Base-by-base conservation (phyloP, 2,888 invertebrate species). In the Argyresthia goedartella region DNA sequence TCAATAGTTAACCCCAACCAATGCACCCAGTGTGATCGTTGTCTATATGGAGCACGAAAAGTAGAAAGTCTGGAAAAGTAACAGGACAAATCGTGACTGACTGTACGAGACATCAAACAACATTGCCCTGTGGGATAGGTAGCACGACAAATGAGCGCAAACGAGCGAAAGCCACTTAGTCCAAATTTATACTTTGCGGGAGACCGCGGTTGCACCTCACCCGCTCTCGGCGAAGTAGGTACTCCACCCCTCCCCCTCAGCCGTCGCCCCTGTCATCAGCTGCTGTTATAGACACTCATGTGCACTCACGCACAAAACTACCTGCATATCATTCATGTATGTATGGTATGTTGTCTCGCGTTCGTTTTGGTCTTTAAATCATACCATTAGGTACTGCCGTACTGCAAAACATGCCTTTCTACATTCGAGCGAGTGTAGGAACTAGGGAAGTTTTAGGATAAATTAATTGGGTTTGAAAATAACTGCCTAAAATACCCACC, bases 171-270 rank as follows among this genome's bases (percentile, higher is more conserved):
- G 81, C 76, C 75, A 82, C 78, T 82, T 82, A 81, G 75, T 81
- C 76, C 81, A 78, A 84, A 84, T 85, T 84, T 82, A 85, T 79
- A 76, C 86, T 85, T 80, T 70, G 86, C 81, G 86, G 86, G 86
- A 85, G 86, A 82, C 76, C 77, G 68, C 73, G 72, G 63, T 59
- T 67, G 71, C 69, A 71, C 59, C 68, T 64, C 64, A 69, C 55
- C 57, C 58, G 63, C 58, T 60, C 66, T 69, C 59, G 62, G 63
- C 60, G 41, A 35, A 15, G 25, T 10, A 4, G 49, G n/a, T n/a
- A 25, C 49, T 8, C 36, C 35, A 11, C 10, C 55, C 62, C 62
- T 55, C 62, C 62, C 61, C 60, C 60, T 61, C 57, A 63, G 25
- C 62, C 56, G 64, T 55, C 62, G 56, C 59, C 58, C 58, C 60